These are phyloP conservation scores for Drosophila birchii DNA, from an alignment of 2,888 invertebrate genomes.

Conservation along the genomic window DNA sequence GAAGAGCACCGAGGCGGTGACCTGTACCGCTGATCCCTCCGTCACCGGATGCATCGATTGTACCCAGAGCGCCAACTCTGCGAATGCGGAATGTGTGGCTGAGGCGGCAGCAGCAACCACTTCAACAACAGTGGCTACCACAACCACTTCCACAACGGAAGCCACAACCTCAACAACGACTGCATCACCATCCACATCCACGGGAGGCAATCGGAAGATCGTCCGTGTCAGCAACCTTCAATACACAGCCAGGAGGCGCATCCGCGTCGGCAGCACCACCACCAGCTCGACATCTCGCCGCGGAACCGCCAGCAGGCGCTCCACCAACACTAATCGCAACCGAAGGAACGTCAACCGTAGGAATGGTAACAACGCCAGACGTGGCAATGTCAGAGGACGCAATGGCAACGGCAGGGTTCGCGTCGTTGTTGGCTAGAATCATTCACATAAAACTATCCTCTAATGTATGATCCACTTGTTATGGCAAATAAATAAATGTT, in stretches of 20 bases:
- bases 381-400: conserved; percentile 1
- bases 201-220: conserved; percentile 5
- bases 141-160: conserved; percentile 1
- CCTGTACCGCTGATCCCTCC: conserved; percentile 34
- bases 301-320: conserved; percentile 5
- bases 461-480: not conserved
- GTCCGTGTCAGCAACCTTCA: conserved; percentile 34
- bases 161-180: conserved; percentile 12
- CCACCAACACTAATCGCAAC: conserved; percentile 15
- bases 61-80: not conserved
- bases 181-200: not conserved
- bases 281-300: conserved; percentile 9
- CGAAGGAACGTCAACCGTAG: conserved; percentile 11
- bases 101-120: conserved; percentile 17
- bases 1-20: conserved; percentile 29
- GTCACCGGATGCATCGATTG: conserved; percentile 29
- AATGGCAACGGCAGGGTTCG: conserved; percentile 23
- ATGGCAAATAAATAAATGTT: not conserved
- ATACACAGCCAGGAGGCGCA: conserved; percentile 21
- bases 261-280: conserved; percentile 15
- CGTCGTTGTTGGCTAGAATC: conserved; percentile 36
- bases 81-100: conserved; percentile 29
- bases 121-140: conserved; percentile 8
- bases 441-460: too few species aligned
- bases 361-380: conserved; percentile 19